phyloP scores from a whole-genome alignment of 2,797 vertebrate genomes.

The Thripadectes ignobilis region DNA sequence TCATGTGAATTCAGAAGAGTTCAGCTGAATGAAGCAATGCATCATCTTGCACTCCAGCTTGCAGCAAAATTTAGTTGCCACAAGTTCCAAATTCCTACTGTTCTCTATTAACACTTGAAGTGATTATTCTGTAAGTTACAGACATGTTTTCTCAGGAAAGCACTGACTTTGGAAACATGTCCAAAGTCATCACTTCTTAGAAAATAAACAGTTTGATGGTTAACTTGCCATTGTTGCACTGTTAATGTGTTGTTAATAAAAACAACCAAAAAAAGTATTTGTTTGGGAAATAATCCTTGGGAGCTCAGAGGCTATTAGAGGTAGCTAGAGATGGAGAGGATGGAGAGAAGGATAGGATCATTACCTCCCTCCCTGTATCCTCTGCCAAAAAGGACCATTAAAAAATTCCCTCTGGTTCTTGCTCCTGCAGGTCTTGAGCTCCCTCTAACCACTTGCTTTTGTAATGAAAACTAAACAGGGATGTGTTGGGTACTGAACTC shows the following conservation, averaged over 20 bases:
- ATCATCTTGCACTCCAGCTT: background rate
- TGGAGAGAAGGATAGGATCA: background rate
- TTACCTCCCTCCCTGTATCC: background rate
- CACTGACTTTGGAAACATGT: fast-evolving
- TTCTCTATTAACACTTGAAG: background rate
- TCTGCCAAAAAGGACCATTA: background rate
- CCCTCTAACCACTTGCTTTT: background rate
- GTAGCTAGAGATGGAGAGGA: background rate
- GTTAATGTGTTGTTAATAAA: background rate
- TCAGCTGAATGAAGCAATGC: background rate
- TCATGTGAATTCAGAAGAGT: background rate
- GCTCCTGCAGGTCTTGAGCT: background rate
- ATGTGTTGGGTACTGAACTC: background rate
- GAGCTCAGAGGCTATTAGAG: background rate
- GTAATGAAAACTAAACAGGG: background rate
- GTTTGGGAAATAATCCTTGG: background rate
- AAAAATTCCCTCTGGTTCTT: background rate
- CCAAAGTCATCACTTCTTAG: background rate
- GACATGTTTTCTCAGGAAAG: background rate
- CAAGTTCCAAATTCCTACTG: background rate
- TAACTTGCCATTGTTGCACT: background rate
- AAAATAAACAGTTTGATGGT: background rate
- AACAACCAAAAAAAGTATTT: background rate
- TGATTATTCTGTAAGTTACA: background rate
- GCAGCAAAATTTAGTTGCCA: background rate